These are phyloP conservation scores for Pyrgus malvae DNA, from an alignment of 2,888 invertebrate genomes.

Conservation along the genomic window DNA sequence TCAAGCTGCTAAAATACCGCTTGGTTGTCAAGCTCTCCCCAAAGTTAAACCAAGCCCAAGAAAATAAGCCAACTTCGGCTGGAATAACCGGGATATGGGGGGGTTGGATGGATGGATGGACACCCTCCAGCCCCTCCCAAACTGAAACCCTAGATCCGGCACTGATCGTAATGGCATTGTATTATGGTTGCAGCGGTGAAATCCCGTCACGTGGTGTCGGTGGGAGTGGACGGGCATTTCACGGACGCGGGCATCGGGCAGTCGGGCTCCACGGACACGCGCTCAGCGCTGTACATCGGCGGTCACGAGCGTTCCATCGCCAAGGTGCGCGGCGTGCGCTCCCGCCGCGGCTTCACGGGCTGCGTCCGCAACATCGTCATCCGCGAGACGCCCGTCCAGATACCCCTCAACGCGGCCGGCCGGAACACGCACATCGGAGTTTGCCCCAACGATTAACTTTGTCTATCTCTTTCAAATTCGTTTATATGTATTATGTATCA, in stretches of 20 bases:
- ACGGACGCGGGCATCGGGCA: constrained; percentile 88
- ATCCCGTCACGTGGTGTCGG: constrained; percentile 93
- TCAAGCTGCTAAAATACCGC: too few species aligned
- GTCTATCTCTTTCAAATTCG: not conserved
- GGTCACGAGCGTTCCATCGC: constrained; percentile 83
- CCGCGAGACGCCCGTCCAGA: constrained; percentile 52
- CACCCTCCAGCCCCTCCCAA: too few species aligned
- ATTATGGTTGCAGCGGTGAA: constrained; percentile 86
- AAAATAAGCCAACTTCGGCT: too few species aligned
- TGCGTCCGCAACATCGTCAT: constrained; percentile 89
- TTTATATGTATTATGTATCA: too few species aligned
- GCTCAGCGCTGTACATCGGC: constrained; percentile 94
- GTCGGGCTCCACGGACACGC: constrained; percentile 88
- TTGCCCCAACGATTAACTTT: constrained; percentile 88
- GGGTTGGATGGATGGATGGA: too few species aligned
- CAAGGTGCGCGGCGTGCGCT: constrained; percentile 84
- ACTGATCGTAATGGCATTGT: too few species aligned
- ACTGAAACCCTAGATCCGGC: too few species aligned
- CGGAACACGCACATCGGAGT: constrained; percentile 89
- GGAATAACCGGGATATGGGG: too few species aligned
- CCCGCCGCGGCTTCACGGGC: constrained; percentile 88
- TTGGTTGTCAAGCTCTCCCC: too few species aligned
- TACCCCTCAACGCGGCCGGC: constrained; percentile 77
- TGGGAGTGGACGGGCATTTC: constrained; percentile 92
- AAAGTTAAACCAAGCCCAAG: too few species aligned